These are phyloP conservation scores for Marasmarcha lunaedactyla DNA, from an alignment of 2,888 invertebrate genomes.

Conservation along the genomic window DNA sequence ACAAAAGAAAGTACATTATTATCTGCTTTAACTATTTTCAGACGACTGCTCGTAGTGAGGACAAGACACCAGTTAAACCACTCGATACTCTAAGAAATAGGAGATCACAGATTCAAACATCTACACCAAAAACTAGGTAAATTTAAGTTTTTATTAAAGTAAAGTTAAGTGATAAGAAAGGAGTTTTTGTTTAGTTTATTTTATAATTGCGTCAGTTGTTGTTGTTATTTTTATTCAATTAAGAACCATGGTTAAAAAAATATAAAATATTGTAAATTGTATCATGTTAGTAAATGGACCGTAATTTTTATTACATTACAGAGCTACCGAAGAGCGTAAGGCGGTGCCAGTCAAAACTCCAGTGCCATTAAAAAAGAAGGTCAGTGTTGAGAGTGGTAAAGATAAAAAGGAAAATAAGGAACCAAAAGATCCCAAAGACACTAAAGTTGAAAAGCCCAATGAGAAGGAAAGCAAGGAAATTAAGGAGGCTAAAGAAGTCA, in stretches of 20 bases:
- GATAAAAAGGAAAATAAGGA: conserved; percentile 47
- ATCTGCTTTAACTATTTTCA: conserved; percentile 21
- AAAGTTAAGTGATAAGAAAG: too few species aligned
- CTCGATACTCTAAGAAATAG: conserved; percentile 27
- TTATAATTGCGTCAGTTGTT: too few species aligned
- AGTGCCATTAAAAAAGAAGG: conserved; percentile 29
- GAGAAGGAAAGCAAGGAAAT: conserved; percentile 23
- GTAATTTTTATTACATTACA: conserved; percentile 16
- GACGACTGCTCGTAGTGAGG: conserved; percentile 42
- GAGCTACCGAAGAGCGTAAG: conserved; percentile 39
- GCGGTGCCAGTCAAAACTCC: conserved; percentile 20
- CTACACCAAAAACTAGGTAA: conserved; percentile 52
- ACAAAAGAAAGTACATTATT: too few species aligned
- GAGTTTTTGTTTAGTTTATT: too few species aligned
- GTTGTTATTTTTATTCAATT: too few species aligned
- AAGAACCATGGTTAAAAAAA: too few species aligned
- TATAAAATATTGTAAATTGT: background rate
- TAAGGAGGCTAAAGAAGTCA: conserved; percentile 17
- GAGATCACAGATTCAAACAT: conserved; percentile 40
- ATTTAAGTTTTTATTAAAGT: background rate
- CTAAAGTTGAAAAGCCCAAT: conserved; percentile 22
- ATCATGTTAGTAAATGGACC: too few species aligned
- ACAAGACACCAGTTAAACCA: conserved; percentile 30
- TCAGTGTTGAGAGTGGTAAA: conserved; percentile 1
- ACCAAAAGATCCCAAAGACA: conserved; percentile 40